Base-by-base conservation (phyloP, 2,113 vertebrate species). In the Apaloderma vittatum region DNA sequence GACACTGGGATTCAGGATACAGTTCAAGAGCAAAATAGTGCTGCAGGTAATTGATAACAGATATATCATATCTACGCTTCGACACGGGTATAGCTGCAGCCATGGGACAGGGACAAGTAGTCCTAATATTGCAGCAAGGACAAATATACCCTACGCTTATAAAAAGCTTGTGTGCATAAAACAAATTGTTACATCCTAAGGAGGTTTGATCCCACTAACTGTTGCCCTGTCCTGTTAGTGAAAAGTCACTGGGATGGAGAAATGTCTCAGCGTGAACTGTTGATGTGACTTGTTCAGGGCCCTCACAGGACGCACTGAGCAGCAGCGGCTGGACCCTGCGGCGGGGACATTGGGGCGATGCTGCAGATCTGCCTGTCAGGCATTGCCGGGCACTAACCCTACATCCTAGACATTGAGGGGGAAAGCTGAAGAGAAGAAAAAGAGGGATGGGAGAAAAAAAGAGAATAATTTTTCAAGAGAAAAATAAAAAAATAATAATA, bases 351-450 rank as follows among this genome's bases (percentile, higher is more conserved):
- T 21, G 32, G 63, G 49, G 7, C 2, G 7, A 46, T 26, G 46
- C 58, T 48, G 65, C 72, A 30, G 37, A 40, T 37, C 36, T 23
- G 45, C 58, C 40, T 27, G 16, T 9, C 4, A 10, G 48, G 63
- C 62, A 49, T 21, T n/a, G 8, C 84, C 4, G 12, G 19, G 30
- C 46, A 4, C 29, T 40, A 30, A 37, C 18, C 40, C 13, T 9
- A 23, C 0, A 0, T 21, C 36, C 21, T 62, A 11, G 32, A 77
- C 27, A 11, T 2, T 1, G 5, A 48, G 12, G 17, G 36, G 51
- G 37, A 45, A 68, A 63, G 30, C 15, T 18, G 58, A 32, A 77
- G 29, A 34, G 29, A 45, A 15, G 24, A 62, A 67, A 40, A 67
- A 61, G 20, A 67, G 21, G 17, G 30, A 32, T 36, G 34, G 24